Conservation (phyloP, 1,140 invertebrate species). For the Drosophila chauvacae region DNA sequence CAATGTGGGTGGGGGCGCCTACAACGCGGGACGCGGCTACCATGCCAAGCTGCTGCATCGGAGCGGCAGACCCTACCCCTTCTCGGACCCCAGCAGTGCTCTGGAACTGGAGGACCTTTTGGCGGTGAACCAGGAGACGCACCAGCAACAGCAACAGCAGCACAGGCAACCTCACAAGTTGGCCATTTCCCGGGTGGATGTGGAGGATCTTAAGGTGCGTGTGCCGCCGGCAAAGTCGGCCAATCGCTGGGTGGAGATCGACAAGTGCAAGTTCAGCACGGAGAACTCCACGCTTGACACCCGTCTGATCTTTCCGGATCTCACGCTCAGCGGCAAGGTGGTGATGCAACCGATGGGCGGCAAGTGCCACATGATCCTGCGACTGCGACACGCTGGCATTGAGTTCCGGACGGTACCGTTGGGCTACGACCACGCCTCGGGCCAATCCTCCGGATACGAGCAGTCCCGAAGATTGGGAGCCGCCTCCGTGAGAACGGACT, state of each 20-base stretch:
- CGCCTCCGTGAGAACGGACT: slow-evolving; percentile 91
- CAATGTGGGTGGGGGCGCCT: slow-evolving; percentile 42
- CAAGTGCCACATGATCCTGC: slow-evolving; percentile 91
- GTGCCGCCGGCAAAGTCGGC: slow-evolving; percentile 84
- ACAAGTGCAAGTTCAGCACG: slow-evolving; percentile 90
- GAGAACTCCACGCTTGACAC: slow-evolving; percentile 90
- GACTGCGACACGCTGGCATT: slow-evolving; percentile 90
- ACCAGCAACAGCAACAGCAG: slow-evolving; percentile 51
- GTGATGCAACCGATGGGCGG: slow-evolving; percentile 86
- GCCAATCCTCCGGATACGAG: slow-evolving; percentile 45
- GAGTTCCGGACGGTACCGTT: slow-evolving; percentile 87
- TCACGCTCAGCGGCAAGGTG: slow-evolving; percentile 91
- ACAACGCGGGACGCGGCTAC: slow-evolving; percentile 60
- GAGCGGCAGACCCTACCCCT: slow-evolving; percentile 49
- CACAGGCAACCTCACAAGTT: slow-evolving; percentile 75
- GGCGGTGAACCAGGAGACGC: slow-evolving; percentile 46
- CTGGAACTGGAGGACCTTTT: slow-evolving; percentile 67
- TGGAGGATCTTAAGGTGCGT: slow-evolving; percentile 87
- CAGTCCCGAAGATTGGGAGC: slow-evolving; percentile 85
- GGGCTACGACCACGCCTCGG: slow-evolving; percentile 48
- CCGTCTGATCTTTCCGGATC: slow-evolving; percentile 90
- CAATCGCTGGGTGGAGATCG: slow-evolving; percentile 88
- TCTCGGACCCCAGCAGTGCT: slow-evolving; percentile 34
- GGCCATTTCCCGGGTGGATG: slow-evolving; percentile 72
- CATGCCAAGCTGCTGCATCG: slow-evolving; percentile 67